Conservation (phyloP, 2,113 vertebrate genomes). For the Galemys pyrenaicus region DNA sequence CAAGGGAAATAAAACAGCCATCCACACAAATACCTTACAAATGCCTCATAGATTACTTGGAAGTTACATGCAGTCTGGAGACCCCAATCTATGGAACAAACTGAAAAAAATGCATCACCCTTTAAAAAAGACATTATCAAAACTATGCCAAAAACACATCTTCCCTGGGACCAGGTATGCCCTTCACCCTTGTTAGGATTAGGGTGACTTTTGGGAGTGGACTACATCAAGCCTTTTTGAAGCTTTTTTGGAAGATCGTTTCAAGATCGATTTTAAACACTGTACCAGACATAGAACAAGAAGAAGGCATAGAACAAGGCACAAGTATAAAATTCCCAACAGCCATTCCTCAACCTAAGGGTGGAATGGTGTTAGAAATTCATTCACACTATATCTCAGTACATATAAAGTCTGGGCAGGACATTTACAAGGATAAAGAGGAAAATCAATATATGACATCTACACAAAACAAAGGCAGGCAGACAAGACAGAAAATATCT, state of each 20-base stretch:
- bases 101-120: too few relatives aligned
- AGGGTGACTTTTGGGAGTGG: too few relatives aligned
- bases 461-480: not conserved
- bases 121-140: too few relatives aligned
- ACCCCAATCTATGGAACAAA: too few relatives aligned
- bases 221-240: too few relatives aligned
- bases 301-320: not conserved
- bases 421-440: not conserved
- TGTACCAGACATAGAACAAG: not conserved
- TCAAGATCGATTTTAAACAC: too few relatives aligned
- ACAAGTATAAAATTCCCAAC: not conserved
- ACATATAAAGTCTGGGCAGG: not conserved
- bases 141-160: too few relatives aligned
- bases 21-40: not conserved
- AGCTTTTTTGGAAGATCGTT: too few relatives aligned
- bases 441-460: not conserved
- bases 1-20: not conserved
- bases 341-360: not conserved
- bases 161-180: too few relatives aligned
- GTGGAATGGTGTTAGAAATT: fast-evolving
- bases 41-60: too few relatives aligned
- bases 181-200: too few relatives aligned
- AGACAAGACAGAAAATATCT: not conserved
- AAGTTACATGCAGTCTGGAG: too few relatives aligned
- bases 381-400: not conserved